Base-by-base conservation (phyloP, 2,113 vertebrate species). In the Tenebrosternarchus preto region DNA sequence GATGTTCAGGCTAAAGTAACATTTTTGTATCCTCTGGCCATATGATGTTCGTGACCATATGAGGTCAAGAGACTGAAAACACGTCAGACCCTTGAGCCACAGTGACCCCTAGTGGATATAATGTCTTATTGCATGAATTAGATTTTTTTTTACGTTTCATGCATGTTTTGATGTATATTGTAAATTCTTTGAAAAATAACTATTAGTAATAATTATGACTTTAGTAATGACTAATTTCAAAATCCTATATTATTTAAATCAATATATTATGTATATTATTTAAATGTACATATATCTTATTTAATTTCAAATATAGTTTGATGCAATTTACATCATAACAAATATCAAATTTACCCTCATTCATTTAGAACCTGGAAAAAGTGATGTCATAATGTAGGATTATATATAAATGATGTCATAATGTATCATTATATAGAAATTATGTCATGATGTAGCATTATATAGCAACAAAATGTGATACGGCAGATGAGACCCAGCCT, bases 71-170 rank as follows among this genome's bases (percentile, higher is more conserved):
- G 11, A 71, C 43, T 53, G 72, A 36, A 50, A 78, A 22, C 6
- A 17, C 3, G 7, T 31, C 66, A 22, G 43, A 17, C 31, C 55
- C 50, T 16, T 75, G 66, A 60, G 50, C 80, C 78, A 82, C 72
- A 82, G 71, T 79, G 76, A 2, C 80, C 66, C 83, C 83, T 85
- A 57, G 59, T 79, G 83, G 80, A 73, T 5, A 3, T 39, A 0
- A 39, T 4, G 2, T 57, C 0, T 72, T 46, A 29, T 33, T 50
- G 4, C 74, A 80, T 12, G 6, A 17, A 20, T 16, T 15, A 25
- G 6, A 15, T 50, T 50, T 46, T 50, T 50, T 50, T 12, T 50
- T 50, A 12, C 15, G 3, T 31, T 63, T 16, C 5, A 63, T 29
- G 11, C 60, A 63, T 16, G 29, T 63, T 31, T 29, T 36, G 6